Percentiles rank a stretch among this genome's conserved stretches.
Evolutionary conservation across 2,888 invertebrate genomes (phyloP).

Genomic region (Helleia helle): DNA sequence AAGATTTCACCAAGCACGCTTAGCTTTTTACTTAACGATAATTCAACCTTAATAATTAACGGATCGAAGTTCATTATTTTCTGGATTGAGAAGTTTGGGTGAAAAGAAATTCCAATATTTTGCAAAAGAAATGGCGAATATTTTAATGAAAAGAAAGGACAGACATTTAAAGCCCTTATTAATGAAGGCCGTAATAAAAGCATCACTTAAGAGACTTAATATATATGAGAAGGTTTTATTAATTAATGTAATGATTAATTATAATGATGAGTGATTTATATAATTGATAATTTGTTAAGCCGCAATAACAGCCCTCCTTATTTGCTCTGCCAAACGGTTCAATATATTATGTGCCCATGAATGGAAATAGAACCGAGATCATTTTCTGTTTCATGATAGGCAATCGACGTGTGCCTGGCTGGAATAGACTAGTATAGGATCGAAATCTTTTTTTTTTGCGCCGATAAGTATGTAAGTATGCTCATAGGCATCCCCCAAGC

Average conservation of each 20-base stretch:
- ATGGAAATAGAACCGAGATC: no score
- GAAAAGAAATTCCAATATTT: slow-evolving; percentile 12
- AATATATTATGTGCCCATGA: no score
- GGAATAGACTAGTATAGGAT: no score
- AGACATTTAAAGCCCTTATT: neutral
- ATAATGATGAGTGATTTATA: no score
- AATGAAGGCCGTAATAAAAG: slow-evolving; percentile 1
- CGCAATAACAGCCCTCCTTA: no score
- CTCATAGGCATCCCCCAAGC: no score
- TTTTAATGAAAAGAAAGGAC: neutral
- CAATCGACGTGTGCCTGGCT: no score
- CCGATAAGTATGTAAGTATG: no score
- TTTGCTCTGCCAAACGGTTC: no score
- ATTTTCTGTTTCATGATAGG: no score
- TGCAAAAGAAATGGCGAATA: neutral
- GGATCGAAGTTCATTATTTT: slow-evolving; percentile 14
- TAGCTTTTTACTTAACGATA: neutral
- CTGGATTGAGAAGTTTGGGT: slow-evolving; percentile 15
- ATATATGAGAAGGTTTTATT: neutral
- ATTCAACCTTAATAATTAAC: slow-evolving; percentile 13
- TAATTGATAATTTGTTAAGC: no score
- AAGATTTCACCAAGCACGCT: neutral
- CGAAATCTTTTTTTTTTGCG: no score
- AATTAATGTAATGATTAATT: neutral
- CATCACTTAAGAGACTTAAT: neutral